Conservation (phyloP, 2,113 vertebrate genomes). For the Bufo bufo region DNA sequence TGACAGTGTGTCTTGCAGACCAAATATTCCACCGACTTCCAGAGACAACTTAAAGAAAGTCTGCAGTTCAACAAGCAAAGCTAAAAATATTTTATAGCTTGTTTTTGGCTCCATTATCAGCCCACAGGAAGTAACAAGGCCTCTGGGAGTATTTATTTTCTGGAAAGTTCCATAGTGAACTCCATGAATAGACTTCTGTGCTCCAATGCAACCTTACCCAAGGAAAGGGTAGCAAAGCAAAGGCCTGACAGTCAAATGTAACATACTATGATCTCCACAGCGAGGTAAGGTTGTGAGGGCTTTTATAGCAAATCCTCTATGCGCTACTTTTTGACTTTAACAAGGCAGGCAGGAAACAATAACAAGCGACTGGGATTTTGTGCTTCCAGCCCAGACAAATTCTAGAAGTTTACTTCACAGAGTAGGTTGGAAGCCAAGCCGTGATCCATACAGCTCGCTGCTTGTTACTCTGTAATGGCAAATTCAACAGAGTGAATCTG, state of each 20-base stretch:
- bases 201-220: not conserved
- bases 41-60: not conserved
- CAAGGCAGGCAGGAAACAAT: not conserved
- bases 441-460: slow-evolving; percentile 21
- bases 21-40: slow-evolving; percentile 8
- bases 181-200: slow-evolving; percentile 8
- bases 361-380: slow-evolving; percentile 55
- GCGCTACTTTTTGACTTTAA: slow-evolving; percentile 34
- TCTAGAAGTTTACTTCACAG: slow-evolving; percentile 47
- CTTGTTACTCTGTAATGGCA: slow-evolving; percentile 44
- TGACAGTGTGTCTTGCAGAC: not conserved
- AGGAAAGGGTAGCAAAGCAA: slow-evolving; percentile 31
- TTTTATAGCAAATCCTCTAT: slow-evolving; percentile 47
- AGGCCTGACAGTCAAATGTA: slow-evolving; percentile 36
- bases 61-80: not conserved
- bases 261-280: not conserved
- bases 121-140: not conserved
- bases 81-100: slow-evolving; percentile 17
- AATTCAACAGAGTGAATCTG: slow-evolving; percentile 45
- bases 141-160: slow-evolving; percentile 29
- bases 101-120: slow-evolving; percentile 38
- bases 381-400: slow-evolving; percentile 39
- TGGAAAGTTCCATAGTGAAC: slow-evolving; percentile 23
- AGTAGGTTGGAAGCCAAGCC: slow-evolving; percentile 26
- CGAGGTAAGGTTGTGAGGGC: slow-evolving; percentile 26